These are phyloP conservation scores for Coilia nasus DNA, from an alignment of 2,797 vertebrate species.

Conservation along the genomic window DNA sequence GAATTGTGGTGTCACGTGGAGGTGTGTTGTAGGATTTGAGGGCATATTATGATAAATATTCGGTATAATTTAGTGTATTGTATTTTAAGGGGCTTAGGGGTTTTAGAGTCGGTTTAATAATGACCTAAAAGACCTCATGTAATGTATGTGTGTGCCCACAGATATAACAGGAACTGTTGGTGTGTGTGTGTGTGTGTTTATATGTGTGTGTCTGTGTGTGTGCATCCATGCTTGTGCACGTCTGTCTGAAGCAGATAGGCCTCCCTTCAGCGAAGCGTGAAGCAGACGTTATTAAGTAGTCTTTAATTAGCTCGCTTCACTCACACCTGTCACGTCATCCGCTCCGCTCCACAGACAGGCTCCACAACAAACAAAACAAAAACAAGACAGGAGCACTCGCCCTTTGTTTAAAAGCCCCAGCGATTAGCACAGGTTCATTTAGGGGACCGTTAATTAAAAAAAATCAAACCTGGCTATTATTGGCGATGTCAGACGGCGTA, in stretches of 20 bases:
- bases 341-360: not conserved
- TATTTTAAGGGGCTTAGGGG: not conserved
- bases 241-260: no score
- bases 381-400: not conserved
- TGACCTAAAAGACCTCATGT: not conserved
- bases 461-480: not conserved
- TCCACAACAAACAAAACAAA: conserved; percentile 6
- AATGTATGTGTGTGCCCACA: not conserved
- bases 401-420: conserved; percentile 7
- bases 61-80: not conserved
- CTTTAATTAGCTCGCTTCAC: conserved; percentile 54
- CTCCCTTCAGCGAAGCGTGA: not conserved
- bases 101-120: not conserved
- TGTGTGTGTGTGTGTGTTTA: not conserved
- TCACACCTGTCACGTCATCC: not conserved
- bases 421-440: not conserved
- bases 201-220: not conserved
- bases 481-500: not conserved
- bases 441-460: not conserved
- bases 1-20: not conserved
- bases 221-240: no score
- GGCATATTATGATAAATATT: not conserved
- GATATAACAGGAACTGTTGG: not conserved
- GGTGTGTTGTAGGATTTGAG: not conserved
- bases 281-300: conserved; percentile 16